Evolutionary conservation across 2,797 vertebrate species (phyloP).

Genomic region (Cyclura pinguis): DNA sequence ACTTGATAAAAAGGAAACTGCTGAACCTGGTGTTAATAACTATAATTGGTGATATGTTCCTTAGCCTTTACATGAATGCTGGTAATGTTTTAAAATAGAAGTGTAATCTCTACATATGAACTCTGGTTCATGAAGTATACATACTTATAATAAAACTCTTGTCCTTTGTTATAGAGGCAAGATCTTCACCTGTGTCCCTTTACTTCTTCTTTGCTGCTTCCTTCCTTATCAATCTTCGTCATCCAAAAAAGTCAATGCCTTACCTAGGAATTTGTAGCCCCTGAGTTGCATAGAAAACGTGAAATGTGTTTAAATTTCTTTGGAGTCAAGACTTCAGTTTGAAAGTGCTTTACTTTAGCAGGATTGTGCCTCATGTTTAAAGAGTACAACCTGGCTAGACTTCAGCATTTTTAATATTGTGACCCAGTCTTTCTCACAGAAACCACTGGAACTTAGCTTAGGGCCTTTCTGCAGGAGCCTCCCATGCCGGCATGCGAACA

Average conservation of each 20-base stretch:
- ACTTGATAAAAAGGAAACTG: too few species aligned
- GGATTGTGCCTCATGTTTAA: background rate
- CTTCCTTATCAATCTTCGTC: too few species aligned
- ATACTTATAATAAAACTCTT: background rate
- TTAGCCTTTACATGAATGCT: background rate
- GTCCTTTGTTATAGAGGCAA: background rate
- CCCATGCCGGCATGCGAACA: too few species aligned
- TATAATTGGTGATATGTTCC: background rate
- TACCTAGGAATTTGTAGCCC: background rate
- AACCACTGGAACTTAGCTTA: background rate
- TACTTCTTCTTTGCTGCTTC: background rate
- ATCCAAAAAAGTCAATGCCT: too few species aligned
- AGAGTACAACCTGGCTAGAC: background rate
- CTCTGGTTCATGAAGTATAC: background rate
- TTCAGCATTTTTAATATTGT: background rate
- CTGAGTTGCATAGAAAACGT: background rate
- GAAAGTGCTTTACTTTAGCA: too few species aligned
- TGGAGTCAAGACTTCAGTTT: background rate
- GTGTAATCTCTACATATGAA: background rate
- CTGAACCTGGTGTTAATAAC: background rate
- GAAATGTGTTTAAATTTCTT: background rate
- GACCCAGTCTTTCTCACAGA: background rate
- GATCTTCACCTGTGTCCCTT: background rate
- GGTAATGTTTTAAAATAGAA: background rate
- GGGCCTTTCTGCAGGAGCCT: too few species aligned